These are phyloP conservation scores for Heliconius congener DNA, from an alignment of 1,140 invertebrate genomes.

Conservation along the genomic window DNA sequence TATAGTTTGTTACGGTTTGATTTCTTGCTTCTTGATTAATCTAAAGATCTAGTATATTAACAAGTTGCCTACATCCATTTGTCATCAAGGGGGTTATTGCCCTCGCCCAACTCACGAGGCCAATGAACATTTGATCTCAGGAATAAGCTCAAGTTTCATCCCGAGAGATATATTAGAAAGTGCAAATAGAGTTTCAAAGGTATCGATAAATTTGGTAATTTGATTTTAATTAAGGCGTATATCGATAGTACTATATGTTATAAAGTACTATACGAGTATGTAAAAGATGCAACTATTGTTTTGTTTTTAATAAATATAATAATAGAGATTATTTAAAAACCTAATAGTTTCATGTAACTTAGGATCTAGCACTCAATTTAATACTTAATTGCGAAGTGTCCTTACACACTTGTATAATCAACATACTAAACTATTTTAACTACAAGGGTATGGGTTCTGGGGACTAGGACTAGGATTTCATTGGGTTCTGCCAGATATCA, in stretches of 20 bases:
- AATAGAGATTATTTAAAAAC: too few relatives aligned
- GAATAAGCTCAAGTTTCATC: conserved; percentile 23
- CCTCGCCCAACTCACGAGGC: conserved; percentile 8
- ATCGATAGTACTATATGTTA: background rate
- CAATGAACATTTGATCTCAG: conserved; percentile 17
- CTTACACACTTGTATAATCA: too few relatives aligned
- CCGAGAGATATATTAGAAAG: conserved; percentile 4
- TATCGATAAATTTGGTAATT: background rate
- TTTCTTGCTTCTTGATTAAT: background rate
- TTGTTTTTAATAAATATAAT: too few relatives aligned
- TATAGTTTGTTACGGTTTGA: too few relatives aligned
- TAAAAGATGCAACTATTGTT: too few relatives aligned
- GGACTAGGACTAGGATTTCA: too few relatives aligned
- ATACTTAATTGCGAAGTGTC: too few relatives aligned
- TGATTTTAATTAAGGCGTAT: background rate
- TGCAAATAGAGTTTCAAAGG: conserved; percentile 1
- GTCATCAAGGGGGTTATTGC: conserved; percentile 16
- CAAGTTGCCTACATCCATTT: background rate
- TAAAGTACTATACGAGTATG: background rate
- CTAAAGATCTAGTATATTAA: background rate
- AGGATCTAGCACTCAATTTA: too few relatives aligned
- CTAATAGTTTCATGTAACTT: too few relatives aligned
- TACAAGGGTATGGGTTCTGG: too few relatives aligned
- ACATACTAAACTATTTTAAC: too few relatives aligned
- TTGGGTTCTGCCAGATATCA: too few relatives aligned